Base-by-base conservation (phyloP, 2,797 vertebrate genomes). In the Pseudopleuronectes americanus region DNA sequence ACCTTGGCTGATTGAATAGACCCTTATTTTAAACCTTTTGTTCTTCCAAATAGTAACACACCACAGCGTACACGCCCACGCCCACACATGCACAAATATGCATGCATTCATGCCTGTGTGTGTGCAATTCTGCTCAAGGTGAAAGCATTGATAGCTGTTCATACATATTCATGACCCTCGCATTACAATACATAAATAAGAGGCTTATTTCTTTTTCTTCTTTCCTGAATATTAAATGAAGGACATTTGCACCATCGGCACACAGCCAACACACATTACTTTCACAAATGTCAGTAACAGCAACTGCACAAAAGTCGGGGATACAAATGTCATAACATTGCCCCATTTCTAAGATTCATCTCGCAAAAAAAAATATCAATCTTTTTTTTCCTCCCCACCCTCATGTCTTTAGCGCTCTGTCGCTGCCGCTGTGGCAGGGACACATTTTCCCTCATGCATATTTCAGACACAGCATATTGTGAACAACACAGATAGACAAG, bases 391-490 rank as follows among this genome's bases (percentile, higher is more conserved):
- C 8, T 2, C 23, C 13, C 8, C 23, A 12, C 31, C 31, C 2
- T 52, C 61, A 66, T 62, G 14, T 62, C 70, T 76, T 59, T 61
- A 21, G 54, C 16, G 33, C 74, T 73, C 60, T 4, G 60, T 54
- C 55, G 58, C 58, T 21, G 57, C 64, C 65, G 79, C 64, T 57
- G 24, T 49, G 62, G 62, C 23, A 2, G 67, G 74, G 80, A 83
- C 79, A 85, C 79, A 87, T 84, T 90, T 86, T 49, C 61, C 67
- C 85, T 91, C 87, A 89, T 91, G 88, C 84, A 92, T 92, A 90
- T 90, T 92, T 92, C 81, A 92, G 56, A 75, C 0, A 16, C 49
- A 56, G 64, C 73, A 74, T 72, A 88, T 82, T 88, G 76, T 78
- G 79, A 88, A 79, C 69, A 77, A 64, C 45, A 31, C 56, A 64